Base-by-base conservation (phyloP, 1,140 invertebrate species). In the Trachymyrmex septentrionalis region DNA sequence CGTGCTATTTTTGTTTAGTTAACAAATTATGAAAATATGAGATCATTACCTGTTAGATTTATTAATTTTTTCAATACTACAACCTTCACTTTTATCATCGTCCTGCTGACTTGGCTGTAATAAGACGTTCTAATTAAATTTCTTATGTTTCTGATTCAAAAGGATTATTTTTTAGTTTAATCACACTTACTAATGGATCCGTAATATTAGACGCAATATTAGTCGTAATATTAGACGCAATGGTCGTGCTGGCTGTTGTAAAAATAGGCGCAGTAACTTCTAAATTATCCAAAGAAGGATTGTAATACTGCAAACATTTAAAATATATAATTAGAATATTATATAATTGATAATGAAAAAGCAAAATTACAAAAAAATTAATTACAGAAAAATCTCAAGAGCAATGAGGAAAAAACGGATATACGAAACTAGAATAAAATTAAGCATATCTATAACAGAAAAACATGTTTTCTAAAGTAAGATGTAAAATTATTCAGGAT, bases 31-130 rank as follows among this genome's bases (percentile, higher is more conserved):
- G 16, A 67, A 69, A 44, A 44, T 44, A 69, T 14, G 16, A 86
- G 24, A 14, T 86, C 6, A 64, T 91, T 91, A 91, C 90, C 90
- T 90, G 73, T 69, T 48, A 16, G 67, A 80, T 66, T 88, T 64
- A 76, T 86, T 78, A 61, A 27, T 64, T 38, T 86, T 76, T 53
- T 73, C 80, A 12, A 27, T 38, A 1, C 5, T 34, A 19, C 24
- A 24, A 21, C 2, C 63, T 50, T 53, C 78, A 44, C 48, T 64
- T 85, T 88, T 90, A 7, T 44, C 24, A 14, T 38, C 30, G 59
- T 44, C 63, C 50, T 88, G 67, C 16, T 86, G 81, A 24, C 77
- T 73, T 53, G 67, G 24, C 88, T 91, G 57, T 34, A 77, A 90
- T 55, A 87, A 77, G 81, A 66, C 27, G 0, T 81, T 50, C 0